Evolutionary conservation across 2,888 invertebrate species (phyloP).

Genomic region (Amblyjoppa proteus): DNA sequence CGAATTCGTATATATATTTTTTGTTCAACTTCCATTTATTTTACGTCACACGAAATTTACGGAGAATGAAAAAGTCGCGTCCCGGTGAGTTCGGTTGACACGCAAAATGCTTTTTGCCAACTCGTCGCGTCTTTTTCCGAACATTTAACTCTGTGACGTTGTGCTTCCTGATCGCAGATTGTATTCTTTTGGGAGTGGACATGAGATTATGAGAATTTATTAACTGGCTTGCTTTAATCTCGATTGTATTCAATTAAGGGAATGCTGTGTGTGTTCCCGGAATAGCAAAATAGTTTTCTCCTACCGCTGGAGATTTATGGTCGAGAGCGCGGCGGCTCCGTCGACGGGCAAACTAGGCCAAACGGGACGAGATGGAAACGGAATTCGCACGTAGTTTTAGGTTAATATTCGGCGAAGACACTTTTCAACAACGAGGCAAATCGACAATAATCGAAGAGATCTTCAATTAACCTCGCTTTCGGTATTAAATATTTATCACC

Average conservation of each 20-base stretch:
- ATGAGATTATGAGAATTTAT: neutral
- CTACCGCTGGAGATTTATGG: neutral
- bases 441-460: neutral
- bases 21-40: slow-evolving; percentile 21
- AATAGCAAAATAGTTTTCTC: neutral
- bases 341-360: neutral
- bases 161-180: neutral
- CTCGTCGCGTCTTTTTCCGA: neutral
- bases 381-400: neutral
- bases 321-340: neutral
- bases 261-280: neutral
- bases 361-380: neutral
- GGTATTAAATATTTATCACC: too few relatives aligned
- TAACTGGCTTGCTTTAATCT: neutral
- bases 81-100: neutral
- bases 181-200: neutral
- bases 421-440: neutral
- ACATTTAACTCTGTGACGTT: neutral
- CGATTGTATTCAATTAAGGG: neutral
- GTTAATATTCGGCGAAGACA: neutral
- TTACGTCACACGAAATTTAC: slow-evolving; percentile 31
- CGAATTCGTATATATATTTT: neutral
- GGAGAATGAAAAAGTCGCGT: neutral
- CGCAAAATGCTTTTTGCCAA: slow-evolving; percentile 13
- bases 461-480: neutral